Evolutionary conservation across 1,140 invertebrate genomes (phyloP), one percentile per base, ranked within the genome.

Genomic region (Drosophila gunungcola): DNA sequence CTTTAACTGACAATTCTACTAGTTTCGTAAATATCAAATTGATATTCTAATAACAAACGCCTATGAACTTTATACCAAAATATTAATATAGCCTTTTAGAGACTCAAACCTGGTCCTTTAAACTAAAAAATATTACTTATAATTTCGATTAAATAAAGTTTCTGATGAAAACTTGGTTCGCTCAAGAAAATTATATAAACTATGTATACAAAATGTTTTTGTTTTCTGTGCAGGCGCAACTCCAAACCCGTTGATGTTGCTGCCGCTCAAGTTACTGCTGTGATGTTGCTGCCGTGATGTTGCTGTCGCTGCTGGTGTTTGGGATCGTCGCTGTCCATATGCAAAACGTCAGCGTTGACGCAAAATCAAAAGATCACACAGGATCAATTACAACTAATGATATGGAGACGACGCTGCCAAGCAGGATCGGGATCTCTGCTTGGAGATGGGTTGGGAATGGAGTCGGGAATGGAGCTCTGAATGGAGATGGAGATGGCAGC

Each of bases 361-460:
- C 83, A 86, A 86, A 86, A 86, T 86, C 83, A 88, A 88, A 88
- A 88, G 83, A 88, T 88, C 83, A 89, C 84, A 88, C 83, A 89
- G 84, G 84, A 89, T 89, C 84, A 89, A 89, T 89, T 89, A 89
- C 84, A 89, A 89, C 84, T 89, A 89, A 89, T 89, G 84, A 89
- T 89, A 89, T 89, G 80, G 83, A 79, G 65, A 78, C 64, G 46
- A 52, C 32, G 36, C 16, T 64, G 63, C 43, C 57, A 49, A 43
- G 16, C 27, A n/a, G 39, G 36, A 39, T 53, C 51, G 29, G 16
- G 34, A 25, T 53, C n/a, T 5, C 9, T 4, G 42, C 12, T 4
- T 21, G 29, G 21, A 57, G 32, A 41, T 36, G 45, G 29, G 39
- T 4, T 61, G 46, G 36, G 5, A 11, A 25, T 38, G 51, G 21